phyloP scores from a whole-genome alignment of 2,888 invertebrate genomes.

The Pecten maximus region DNA sequence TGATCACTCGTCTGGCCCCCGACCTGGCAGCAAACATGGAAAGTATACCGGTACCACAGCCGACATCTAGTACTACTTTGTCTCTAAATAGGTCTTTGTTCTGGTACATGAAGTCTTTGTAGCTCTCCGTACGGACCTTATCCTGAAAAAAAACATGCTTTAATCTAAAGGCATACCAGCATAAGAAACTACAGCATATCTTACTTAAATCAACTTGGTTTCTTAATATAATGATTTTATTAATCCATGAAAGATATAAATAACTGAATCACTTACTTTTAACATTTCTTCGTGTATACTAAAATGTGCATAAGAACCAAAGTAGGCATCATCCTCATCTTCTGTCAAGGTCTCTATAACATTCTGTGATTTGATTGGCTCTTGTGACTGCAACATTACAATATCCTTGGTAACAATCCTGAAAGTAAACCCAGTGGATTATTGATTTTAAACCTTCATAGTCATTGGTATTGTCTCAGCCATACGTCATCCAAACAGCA shows the following conservation, averaged over 20 bases:
- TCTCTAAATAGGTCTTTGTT: slow-evolving; percentile 88
- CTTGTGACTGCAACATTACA: slow-evolving; percentile 60
- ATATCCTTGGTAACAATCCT: slow-evolving; percentile 59
- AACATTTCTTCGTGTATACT: slow-evolving; percentile 97
- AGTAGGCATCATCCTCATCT: slow-evolving; percentile 86
- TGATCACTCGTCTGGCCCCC: slow-evolving; percentile 90
- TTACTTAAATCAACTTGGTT: neutral
- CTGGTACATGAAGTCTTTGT: slow-evolving; percentile 91
- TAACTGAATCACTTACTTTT: slow-evolving; percentile 81
- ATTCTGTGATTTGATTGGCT: slow-evolving; percentile 54
- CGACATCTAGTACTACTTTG: slow-evolving; percentile 87
- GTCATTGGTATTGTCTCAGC: no score
- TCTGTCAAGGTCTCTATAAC: slow-evolving; percentile 63
- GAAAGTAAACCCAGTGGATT: neutral
- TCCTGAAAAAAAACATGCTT: slow-evolving; percentile 69
- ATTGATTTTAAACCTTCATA: neutral
- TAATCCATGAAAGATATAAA: no score
- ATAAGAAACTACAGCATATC: neutral
- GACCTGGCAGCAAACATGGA: slow-evolving; percentile 94
- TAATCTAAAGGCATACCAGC: neutral
- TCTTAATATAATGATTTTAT: neutral
- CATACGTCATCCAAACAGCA: no score
- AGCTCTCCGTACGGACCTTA: slow-evolving; percentile 89
- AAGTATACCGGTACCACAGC: slow-evolving; percentile 88
- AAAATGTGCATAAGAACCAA: slow-evolving; percentile 92